Evolutionary conservation across 2,888 invertebrate species (phyloP).

Genomic region (Cryptus viduatorius): DNA sequence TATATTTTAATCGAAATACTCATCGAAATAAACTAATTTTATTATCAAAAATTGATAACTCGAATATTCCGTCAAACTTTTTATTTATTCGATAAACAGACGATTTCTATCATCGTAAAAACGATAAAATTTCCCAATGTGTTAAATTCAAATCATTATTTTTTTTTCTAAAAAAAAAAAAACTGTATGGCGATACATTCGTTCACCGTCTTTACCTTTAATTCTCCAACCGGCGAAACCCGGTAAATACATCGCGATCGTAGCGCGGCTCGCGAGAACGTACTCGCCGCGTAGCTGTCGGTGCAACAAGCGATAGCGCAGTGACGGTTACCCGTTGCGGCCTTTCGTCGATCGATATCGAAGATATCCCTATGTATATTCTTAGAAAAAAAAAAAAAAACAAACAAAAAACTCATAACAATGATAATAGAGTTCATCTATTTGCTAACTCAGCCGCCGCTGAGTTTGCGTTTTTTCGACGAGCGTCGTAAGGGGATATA

Average conservation of each 20-base stretch:
- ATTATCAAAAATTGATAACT: too few species aligned
- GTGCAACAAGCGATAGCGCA: not conserved
- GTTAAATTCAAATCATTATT: too few species aligned
- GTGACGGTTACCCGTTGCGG: not conserved
- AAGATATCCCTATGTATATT: constrained; percentile 14
- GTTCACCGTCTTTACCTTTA: not conserved
- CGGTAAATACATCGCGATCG: not conserved
- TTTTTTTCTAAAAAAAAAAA: too few species aligned
- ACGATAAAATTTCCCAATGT: too few species aligned
- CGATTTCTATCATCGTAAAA: too few species aligned
- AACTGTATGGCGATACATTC: too few species aligned
- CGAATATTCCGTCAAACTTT: too few species aligned
- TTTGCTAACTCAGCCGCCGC: not conserved
- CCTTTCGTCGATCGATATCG: constrained; percentile 28
- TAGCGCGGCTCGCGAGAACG: not conserved
- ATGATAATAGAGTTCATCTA: not conserved
- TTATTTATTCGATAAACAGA: too few species aligned
- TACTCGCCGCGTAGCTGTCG: not conserved
- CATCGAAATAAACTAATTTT: too few species aligned
- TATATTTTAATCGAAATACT: too few species aligned
- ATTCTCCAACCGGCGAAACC: not conserved
- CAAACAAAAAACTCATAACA: not conserved
- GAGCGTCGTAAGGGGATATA: not conserved
- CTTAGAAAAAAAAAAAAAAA: not conserved
- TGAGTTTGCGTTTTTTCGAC: not conserved